Evolutionary conservation across 2,113 vertebrate genomes (phyloP).

Genomic region (Phoenicopterus ruber): DNA sequence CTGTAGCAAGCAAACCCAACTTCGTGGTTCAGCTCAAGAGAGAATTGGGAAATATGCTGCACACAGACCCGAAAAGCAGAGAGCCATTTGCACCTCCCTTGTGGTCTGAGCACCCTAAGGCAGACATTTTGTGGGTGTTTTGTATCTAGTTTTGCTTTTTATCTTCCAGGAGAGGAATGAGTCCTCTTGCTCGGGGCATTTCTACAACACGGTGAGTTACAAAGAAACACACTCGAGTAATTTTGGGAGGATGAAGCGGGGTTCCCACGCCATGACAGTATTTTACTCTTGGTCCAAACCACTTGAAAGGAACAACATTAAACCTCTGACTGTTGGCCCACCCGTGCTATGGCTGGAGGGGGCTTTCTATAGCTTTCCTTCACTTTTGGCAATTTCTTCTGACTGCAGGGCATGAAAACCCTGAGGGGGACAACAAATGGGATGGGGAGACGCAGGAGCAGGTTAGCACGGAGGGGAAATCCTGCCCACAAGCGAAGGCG

Average conservation of each 20-base stretch:
- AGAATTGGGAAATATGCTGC: not conserved
- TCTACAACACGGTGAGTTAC: not conserved
- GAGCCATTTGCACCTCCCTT: not conserved
- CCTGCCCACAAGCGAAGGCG: not conserved
- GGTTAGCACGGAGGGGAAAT: not conserved
- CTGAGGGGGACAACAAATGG: not conserved
- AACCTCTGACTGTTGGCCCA: not conserved
- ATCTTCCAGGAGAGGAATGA: not conserved
- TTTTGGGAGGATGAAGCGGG: fast-evolving
- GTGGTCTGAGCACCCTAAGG: not conserved
- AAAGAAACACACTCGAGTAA: not conserved
- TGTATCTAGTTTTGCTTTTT: not conserved
- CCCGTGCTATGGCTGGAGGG: not conserved
- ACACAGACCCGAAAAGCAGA: not conserved
- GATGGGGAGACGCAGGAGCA: not conserved
- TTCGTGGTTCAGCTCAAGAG: not conserved
- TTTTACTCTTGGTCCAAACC: not conserved
- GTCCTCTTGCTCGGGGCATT: not conserved
- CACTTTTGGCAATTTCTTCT: not conserved
- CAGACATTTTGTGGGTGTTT: not conserved
- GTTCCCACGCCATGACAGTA: not conserved
- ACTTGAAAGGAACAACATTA: not conserved
- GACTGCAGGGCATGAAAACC: not conserved
- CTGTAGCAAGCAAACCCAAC: not conserved
- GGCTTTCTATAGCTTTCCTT: not conserved